Evolutionary conservation across 2,888 invertebrate genomes (phyloP).

Genomic region (Hoplodrina blanda): DNA sequence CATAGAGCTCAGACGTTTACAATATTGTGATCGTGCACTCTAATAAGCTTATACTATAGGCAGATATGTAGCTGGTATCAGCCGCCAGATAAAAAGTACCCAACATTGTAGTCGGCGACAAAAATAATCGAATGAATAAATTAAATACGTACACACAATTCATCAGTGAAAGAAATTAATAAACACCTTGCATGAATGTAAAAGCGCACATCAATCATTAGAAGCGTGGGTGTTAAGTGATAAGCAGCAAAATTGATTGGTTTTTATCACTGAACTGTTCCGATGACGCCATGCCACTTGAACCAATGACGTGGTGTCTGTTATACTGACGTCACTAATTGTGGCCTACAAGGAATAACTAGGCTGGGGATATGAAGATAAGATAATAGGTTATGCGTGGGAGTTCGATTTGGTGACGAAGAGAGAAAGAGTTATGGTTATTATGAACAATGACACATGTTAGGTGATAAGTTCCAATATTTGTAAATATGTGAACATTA

Average conservation of each 20-base stretch:
- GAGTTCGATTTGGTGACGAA: constrained; percentile 3
- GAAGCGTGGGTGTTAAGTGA: constrained; percentile 55
- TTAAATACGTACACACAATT: background rate
- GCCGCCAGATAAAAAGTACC: too few species aligned
- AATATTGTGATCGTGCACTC: too few species aligned
- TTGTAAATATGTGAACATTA: too few species aligned
- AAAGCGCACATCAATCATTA: constrained; percentile 48
- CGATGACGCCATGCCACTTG: constrained; percentile 58
- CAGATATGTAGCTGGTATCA: too few species aligned
- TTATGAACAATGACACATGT: background rate
- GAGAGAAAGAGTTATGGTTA: background rate
- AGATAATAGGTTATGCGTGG: constrained; percentile 18
- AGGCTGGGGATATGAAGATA: constrained; percentile 28
- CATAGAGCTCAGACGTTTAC: too few species aligned
- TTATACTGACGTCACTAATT: constrained; percentile 51
- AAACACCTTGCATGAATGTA: constrained; percentile 21
- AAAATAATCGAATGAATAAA: background rate
- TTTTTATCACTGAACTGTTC: constrained; percentile 41
- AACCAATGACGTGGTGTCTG: constrained; percentile 53
- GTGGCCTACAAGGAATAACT: constrained; percentile 44
- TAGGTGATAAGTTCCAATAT: too few species aligned
- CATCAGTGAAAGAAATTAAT: constrained; percentile 11
- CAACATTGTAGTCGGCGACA: too few species aligned
- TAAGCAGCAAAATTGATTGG: constrained; percentile 53
- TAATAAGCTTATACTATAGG: too few species aligned